Percentiles rank a stretch among this genome's conserved stretches.
Evolutionary conservation across 2,888 invertebrate genomes (phyloP).

Genomic region (Parnassius apollo): DNA sequence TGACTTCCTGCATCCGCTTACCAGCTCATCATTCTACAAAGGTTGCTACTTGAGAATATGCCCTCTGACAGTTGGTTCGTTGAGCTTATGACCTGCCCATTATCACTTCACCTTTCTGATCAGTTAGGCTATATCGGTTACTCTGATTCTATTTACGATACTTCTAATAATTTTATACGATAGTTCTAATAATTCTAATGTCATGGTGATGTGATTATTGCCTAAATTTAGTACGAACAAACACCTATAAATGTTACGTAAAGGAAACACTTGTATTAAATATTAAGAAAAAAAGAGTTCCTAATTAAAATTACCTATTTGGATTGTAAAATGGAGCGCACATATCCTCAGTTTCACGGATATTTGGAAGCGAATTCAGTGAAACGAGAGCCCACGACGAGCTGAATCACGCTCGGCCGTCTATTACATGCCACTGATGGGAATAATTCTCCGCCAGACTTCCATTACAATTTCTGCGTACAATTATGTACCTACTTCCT

Average conservation of each 20-base stretch:
- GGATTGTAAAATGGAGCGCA: constrained; percentile 10
- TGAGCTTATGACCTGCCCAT: too few relatives aligned
- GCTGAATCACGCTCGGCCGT: constrained; percentile 24
- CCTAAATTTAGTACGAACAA: background rate
- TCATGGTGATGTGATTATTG: too few relatives aligned
- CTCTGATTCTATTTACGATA: too few relatives aligned
- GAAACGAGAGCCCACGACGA: constrained; percentile 21
- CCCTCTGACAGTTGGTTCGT: too few relatives aligned
- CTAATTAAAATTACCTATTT: constrained; percentile 10
- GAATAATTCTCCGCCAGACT: constrained; percentile 21
- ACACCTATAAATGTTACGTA: background rate
- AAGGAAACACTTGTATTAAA: background rate
- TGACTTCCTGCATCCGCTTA: too few relatives aligned
- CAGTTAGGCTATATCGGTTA: too few relatives aligned
- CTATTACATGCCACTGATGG: constrained; percentile 24
- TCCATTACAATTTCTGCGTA: constrained; percentile 5
- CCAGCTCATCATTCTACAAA: too few relatives aligned
- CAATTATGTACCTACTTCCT: constrained; percentile 11
- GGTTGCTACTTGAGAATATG: too few relatives aligned
- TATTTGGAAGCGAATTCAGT: constrained; percentile 23
- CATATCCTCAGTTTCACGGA: constrained; percentile 9
- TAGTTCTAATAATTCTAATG: too few relatives aligned
- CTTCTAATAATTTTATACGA: too few relatives aligned
- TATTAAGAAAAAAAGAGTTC: background rate
- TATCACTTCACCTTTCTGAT: too few relatives aligned